Conservation (phyloP, 2,888 invertebrate species). For the Zaprionus obscuricornis region DNA sequence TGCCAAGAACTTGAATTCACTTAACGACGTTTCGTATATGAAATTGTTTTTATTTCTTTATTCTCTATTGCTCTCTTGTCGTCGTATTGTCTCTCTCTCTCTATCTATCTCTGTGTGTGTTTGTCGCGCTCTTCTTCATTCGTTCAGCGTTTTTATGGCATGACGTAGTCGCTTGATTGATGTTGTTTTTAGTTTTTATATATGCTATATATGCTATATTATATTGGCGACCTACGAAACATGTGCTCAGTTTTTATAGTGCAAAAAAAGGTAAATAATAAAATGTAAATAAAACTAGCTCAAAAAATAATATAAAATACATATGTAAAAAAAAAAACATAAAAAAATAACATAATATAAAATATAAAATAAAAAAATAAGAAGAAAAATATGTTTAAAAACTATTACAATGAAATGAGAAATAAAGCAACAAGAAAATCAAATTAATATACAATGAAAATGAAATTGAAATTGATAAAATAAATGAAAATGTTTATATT, state of each 20-base stretch:
- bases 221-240: constrained; percentile 8
- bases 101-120: background rate
- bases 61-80: constrained; percentile 1
- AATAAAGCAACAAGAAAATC: no score
- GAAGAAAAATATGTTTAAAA: no score
- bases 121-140: constrained; percentile 18
- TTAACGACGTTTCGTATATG: constrained; percentile 39
- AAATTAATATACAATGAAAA: background rate
- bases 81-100: constrained; percentile 2
- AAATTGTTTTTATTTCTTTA: constrained; percentile 12
- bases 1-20: constrained; percentile 75
- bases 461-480: no score
- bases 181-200: constrained; percentile 9
- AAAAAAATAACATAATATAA: no score
- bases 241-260: constrained; percentile 21
- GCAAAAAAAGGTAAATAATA: constrained; percentile 14
- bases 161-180: constrained; percentile 63
- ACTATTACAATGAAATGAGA: no score
- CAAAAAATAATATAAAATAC: constrained; percentile 12
- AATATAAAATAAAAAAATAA: constrained; percentile 28
- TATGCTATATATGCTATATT: constrained; percentile 1
- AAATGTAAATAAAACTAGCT: constrained; percentile 36
- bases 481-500: no score
- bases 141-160: constrained; percentile 42
- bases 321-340: no score